Evolutionary conservation across 2,888 invertebrate genomes (phyloP).

Genomic region (Cacoxenus indagator): DNA sequence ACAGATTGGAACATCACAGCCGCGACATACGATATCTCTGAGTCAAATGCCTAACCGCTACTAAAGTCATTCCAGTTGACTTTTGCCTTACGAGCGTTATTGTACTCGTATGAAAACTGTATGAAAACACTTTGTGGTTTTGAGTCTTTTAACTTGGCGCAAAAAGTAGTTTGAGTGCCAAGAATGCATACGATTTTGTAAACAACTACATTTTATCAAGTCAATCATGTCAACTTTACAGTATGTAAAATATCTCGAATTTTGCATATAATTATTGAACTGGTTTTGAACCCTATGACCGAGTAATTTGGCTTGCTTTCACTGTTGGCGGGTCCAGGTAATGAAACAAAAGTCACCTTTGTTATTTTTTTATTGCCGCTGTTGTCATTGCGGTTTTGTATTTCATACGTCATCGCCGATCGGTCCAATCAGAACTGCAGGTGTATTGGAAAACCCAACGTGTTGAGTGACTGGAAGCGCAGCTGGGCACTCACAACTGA

Average conservation of each 20-base stretch:
- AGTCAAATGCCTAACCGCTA: not conserved
- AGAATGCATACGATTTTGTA: too few relatives aligned
- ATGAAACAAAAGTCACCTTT: too few relatives aligned
- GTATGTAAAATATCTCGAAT: conserved; percentile 5
- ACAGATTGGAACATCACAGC: not conserved
- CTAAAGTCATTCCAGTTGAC: not conserved
- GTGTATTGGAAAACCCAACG: conserved; percentile 8
- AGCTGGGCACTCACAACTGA: not conserved
- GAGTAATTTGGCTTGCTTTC: too few relatives aligned
- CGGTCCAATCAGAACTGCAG: conserved; percentile 1
- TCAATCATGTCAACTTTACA: too few relatives aligned
- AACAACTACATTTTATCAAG: too few relatives aligned
- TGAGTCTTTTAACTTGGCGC: too few relatives aligned
- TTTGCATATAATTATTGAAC: not conserved
- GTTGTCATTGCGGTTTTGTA: too few relatives aligned
- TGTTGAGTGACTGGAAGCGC: not conserved
- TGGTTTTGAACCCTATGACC: not conserved
- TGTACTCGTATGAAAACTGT: not conserved
- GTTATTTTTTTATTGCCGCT: too few relatives aligned
- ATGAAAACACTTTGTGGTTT: too few relatives aligned
- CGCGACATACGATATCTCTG: not conserved
- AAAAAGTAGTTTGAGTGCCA: too few relatives aligned
- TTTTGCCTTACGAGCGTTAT: not conserved
- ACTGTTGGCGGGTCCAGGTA: too few relatives aligned
- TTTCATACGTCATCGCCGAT: not conserved